phyloP scores from a whole-genome alignment of 2,888 invertebrate species.

The Pseudococcus jackbeardsleyi region DNA sequence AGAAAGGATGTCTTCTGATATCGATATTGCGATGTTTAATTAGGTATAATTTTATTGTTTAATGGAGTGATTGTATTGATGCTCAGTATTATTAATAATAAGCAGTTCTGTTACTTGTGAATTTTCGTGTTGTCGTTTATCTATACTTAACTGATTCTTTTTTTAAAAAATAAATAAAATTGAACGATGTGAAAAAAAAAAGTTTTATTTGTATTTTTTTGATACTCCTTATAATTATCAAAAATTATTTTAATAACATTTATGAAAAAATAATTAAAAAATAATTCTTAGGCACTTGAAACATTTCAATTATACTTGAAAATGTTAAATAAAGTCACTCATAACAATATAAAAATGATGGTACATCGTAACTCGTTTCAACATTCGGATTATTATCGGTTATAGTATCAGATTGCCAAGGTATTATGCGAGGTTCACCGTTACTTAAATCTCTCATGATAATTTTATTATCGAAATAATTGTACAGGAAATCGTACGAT shows the following conservation, averaged over 20 bases:
- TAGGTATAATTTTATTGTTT: not conserved
- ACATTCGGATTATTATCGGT: not conserved
- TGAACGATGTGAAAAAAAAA: not conserved
- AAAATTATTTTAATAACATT: not conserved
- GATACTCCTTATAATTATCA: too few relatives aligned
- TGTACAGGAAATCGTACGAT: not conserved
- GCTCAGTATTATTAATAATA: constrained; percentile 33
- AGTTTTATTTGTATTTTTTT: too few relatives aligned
- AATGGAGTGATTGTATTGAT: not conserved
- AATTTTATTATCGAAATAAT: not conserved
- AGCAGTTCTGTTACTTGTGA: not conserved
- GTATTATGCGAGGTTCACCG: not conserved
- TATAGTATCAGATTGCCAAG: not conserved
- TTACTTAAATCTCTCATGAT: not conserved
- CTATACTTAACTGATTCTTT: not conserved
- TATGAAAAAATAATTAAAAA: not conserved
- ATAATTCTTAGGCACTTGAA: not conserved
- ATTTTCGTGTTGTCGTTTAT: not conserved
- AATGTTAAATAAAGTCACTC: not conserved
- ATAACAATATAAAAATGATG: not conserved
- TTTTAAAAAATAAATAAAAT: not conserved
- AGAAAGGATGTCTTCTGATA: not conserved
- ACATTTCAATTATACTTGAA: not conserved
- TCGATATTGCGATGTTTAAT: not conserved
- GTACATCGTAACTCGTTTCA: not conserved